Percentiles rank a stretch among this genome's conserved stretches.
phyloP scores from a whole-genome alignment of 2,797 vertebrate species.

The Heliangelus exortis region DNA sequence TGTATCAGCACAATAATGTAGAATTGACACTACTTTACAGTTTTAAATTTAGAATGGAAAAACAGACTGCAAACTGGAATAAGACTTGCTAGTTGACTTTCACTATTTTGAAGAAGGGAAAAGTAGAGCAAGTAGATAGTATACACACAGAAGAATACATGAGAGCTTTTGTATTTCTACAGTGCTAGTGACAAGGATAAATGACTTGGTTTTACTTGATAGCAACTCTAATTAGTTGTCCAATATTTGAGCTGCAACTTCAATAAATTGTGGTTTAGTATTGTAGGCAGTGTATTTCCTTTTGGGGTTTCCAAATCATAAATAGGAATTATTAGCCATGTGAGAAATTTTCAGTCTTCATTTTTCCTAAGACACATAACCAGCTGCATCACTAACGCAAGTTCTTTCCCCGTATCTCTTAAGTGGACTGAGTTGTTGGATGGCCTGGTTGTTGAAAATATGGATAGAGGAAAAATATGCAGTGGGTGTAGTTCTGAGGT shows the following conservation, averaged over 20 bases:
- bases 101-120: background rate
- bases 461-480: background rate
- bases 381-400: constrained; percentile 1
- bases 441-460: background rate
- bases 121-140: background rate
- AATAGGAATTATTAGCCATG: background rate
- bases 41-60: constrained; percentile 18
- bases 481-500: background rate
- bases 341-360: background rate
- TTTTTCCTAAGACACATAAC: background rate
- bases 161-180: background rate
- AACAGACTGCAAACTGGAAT: background rate
- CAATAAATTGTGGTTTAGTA: background rate
- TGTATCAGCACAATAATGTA: background rate
- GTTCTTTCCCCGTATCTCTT: background rate
- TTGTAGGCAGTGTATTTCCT: background rate
- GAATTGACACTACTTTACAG: background rate
- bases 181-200: background rate
- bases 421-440: background rate
- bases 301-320: background rate
- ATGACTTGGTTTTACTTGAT: background rate
- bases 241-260: background rate
- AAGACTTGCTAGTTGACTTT: background rate
- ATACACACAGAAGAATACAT: background rate
- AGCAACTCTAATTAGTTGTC: background rate